Base-by-base conservation (phyloP, 2,113 vertebrate species). In the Malurus melanocephalus region DNA sequence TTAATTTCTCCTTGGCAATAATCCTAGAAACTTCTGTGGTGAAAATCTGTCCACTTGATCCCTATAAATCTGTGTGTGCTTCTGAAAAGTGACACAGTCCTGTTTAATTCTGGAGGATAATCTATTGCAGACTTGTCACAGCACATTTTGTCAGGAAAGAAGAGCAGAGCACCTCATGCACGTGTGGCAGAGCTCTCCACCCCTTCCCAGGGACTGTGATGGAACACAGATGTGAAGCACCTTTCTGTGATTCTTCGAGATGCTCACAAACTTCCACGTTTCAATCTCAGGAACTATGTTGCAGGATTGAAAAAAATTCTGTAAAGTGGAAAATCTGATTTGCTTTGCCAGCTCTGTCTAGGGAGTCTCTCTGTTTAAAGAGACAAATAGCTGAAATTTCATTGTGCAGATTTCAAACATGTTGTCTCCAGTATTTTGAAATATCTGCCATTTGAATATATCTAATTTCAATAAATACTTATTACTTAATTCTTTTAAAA, bases 161-260 rank as follows among this genome's bases (percentile, higher is more conserved):
- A 22, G 19, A 78, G 18, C 0, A 4, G 16, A 16, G 15, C 6
- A 56, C 16, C 15, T 69, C 12, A 23, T 0, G 6, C 15, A 52
- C 27, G 9, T 65, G 22, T 32, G 48, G 7, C 78, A 21, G 8
- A 64, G 8, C 13, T 72, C 45, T 53, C 32, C 28, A 72, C 4
- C 9, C 20, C 5, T 43, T 35, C 24, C 64, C 42, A 74, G 0
- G 2, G 9, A n/a, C 33, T 17, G 21, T 0, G 0, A 15, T 20
- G 16, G 30, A 51, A 59, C n/a, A 43, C 7, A 46, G 38, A 43
- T 30, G 13, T 13, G 16, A 53, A 72, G 8, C 16, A 69, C 7
- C 7, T 65, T 69, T 8, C 52, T 15, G 2, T 26, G 55, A 28
- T n/a, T 76, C 49, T 52, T 33, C 0, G 0, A 53, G 32, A 30